Evolutionary conservation across 2,113 vertebrate genomes (phyloP).

Genomic region (Ammodytes marinus): DNA sequence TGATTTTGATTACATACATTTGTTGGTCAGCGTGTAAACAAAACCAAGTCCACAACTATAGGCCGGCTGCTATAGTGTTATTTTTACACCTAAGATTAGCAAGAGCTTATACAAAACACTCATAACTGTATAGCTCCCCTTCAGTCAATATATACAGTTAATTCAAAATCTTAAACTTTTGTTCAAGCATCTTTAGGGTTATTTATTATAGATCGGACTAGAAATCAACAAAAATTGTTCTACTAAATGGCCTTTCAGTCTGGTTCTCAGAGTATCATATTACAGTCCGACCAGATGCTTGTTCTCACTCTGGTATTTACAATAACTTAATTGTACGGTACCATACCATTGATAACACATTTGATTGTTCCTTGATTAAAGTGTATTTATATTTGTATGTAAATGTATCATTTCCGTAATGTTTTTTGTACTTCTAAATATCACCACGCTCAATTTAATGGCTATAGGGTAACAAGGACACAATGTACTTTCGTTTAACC

Average conservation of each 20-base stretch:
- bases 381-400: neutral
- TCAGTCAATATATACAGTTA: neutral
- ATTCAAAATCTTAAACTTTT: neutral
- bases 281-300: neutral
- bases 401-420: neutral
- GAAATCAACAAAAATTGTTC: neutral
- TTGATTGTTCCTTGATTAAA: neutral
- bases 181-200: neutral
- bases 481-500: neutral
- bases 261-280: neutral
- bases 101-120: neutral
- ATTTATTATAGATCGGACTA: neutral
- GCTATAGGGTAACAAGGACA: conserved; percentile 1
- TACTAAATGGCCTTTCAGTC: neutral
- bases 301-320: neutral
- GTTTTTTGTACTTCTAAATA: neutral
- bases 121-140: neutral
- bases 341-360: neutral
- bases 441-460: neutral
- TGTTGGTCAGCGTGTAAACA: neutral
- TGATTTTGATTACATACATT: neutral
- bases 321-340: neutral
- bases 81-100: neutral
- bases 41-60: neutral
- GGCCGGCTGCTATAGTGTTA: neutral